These are phyloP conservation scores for Meloe dianella DNA, from an alignment of 2,888 invertebrate species.

Conservation along the genomic window DNA sequence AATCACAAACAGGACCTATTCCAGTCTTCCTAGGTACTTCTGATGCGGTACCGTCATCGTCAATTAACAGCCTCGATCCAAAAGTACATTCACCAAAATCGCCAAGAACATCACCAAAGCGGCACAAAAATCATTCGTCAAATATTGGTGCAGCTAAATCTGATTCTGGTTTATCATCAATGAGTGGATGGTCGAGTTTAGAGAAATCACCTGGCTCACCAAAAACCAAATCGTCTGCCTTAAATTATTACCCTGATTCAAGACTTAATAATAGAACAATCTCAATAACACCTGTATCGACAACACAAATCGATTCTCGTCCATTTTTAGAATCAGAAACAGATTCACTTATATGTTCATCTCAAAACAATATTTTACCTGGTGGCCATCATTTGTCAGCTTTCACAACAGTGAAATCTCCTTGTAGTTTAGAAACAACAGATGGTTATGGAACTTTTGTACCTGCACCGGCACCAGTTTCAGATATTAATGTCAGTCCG, in stretches of 20 bases:
- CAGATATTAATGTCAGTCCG: slow-evolving; percentile 62
- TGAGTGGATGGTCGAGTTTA: slow-evolving; percentile 85
- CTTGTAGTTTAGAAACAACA: slow-evolving; percentile 59
- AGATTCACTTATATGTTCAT: slow-evolving; percentile 58
- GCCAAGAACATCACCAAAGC: slow-evolving; percentile 74
- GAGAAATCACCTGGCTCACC: slow-evolving; percentile 87
- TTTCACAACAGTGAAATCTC: slow-evolving; percentile 64
- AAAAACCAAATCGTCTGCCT: slow-evolving; percentile 60
- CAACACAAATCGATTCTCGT: slow-evolving; percentile 52
- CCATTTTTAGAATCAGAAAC: slow-evolving; percentile 66
- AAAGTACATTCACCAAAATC: slow-evolving; percentile 74
- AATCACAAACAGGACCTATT: slow-evolving; percentile 52
- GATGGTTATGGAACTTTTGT: slow-evolving; percentile 62
- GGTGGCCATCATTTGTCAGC: slow-evolving; percentile 64
- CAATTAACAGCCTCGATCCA: slow-evolving; percentile 59
- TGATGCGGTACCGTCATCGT: slow-evolving; percentile 49
- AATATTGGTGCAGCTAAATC: slow-evolving; percentile 79
- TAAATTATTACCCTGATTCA: slow-evolving; percentile 41
- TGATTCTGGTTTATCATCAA: slow-evolving; percentile 84
- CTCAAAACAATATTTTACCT: slow-evolving; percentile 52
- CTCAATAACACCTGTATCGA: slow-evolving; percentile 36
- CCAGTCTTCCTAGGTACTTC: slow-evolving; percentile 60
- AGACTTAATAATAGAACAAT: slow-evolving; percentile 23
- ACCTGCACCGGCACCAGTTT: slow-evolving; percentile 62
- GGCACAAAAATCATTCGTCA: slow-evolving; percentile 66